Percentiles rank a stretch among this genome's conserved stretches.
Conservation (phyloP, 2,888 invertebrate species). For the Pomacea canaliculata region DNA sequence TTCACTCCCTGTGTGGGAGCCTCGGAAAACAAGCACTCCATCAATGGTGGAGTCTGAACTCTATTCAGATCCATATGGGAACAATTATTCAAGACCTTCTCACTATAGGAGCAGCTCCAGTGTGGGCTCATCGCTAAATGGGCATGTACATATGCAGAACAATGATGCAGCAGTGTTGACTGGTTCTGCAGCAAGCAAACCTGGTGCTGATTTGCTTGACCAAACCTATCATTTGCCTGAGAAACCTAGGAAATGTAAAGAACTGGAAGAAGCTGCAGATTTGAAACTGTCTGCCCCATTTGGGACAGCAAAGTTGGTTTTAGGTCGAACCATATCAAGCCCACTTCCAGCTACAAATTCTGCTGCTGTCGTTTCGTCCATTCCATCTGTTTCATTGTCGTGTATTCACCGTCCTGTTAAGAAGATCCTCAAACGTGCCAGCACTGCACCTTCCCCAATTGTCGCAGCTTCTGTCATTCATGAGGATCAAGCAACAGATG, state of each 20-base stretch:
- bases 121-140: neutral
- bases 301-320: constrained; percentile 7
- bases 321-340: constrained; percentile 20
- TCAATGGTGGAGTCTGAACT: constrained; percentile 34
- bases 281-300: neutral
- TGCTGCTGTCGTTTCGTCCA: neutral
- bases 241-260: neutral
- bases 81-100: constrained; percentile 1
- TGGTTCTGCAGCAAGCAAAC: constrained; percentile 1
- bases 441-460: constrained; percentile 46
- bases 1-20: constrained; percentile 38
- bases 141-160: neutral
- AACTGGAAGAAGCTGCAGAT: neutral
- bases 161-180: neutral
- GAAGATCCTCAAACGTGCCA: constrained; percentile 54
- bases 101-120: constrained; percentile 1
- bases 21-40: constrained; percentile 46
- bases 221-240: too few relatives aligned
- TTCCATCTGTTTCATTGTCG: neutral
- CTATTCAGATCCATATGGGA: constrained; percentile 30
- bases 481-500: constrained; percentile 37
- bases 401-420: constrained; percentile 42
- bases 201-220: neutral
- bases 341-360: neutral
- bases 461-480: constrained; percentile 41